phyloP scores from a whole-genome alignment of 1,140 invertebrate genomes.

The Andricus grossulariae region DNA sequence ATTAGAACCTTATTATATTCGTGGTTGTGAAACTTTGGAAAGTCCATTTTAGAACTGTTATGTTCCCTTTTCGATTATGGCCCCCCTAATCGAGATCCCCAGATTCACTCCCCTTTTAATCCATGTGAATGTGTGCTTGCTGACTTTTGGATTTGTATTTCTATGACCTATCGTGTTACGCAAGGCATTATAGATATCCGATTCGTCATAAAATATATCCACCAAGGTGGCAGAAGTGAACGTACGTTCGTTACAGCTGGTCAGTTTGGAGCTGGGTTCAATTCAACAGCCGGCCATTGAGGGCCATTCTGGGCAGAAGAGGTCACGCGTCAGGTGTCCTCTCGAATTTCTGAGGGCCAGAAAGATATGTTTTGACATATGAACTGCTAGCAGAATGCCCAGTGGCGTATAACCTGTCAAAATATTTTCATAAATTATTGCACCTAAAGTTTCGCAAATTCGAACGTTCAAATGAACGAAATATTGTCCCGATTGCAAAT shows the following conservation, averaged over 20 bases:
- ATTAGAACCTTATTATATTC: too few relatives aligned
- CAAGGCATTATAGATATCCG: background rate
- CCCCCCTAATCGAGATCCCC: background rate
- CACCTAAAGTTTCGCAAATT: background rate
- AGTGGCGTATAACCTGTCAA: background rate
- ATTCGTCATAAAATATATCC: conserved; percentile 5
- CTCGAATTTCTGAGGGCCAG: background rate
- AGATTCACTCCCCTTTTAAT: conserved; percentile 4
- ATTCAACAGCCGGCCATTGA: background rate
- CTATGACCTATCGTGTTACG: background rate
- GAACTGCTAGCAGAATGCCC: background rate
- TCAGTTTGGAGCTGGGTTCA: background rate
- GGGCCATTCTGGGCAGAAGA: background rate
- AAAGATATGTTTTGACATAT: conserved; percentile 3
- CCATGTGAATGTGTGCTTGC: background rate
- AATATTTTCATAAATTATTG: background rate
- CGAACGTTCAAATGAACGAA: background rate
- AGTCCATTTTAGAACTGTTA: background rate
- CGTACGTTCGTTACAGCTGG: background rate
- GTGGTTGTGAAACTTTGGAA: too few relatives aligned
- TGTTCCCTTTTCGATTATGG: background rate
- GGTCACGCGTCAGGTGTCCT: conserved; percentile 27
- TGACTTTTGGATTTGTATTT: conserved; percentile 5
- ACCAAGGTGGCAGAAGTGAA: background rate
- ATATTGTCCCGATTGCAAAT: background rate